Percentiles rank a stretch among this genome's conserved stretches.
These are phyloP conservation scores for Leucophenga maculata DNA, from an alignment of 2,888 invertebrate species.

Conservation along the genomic window DNA sequence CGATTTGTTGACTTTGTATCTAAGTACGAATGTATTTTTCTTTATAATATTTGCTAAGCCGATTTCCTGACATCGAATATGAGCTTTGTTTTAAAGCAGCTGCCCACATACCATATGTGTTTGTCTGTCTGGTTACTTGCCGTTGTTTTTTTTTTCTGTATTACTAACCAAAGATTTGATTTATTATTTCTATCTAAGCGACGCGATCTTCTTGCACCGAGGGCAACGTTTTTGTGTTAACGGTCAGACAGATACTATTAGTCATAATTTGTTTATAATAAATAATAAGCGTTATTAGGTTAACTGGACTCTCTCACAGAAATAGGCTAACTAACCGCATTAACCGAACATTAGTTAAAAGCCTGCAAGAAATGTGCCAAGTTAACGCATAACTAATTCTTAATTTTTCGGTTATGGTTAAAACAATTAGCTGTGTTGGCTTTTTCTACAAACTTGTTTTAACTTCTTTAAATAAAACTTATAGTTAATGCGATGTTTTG, in stretches of 20 bases:
- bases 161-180: not conserved
- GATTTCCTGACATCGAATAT: constrained; percentile 1
- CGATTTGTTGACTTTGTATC: not conserved
- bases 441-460: too few species aligned
- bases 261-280: constrained; percentile 11
- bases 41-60: not conserved
- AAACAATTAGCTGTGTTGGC: too few species aligned
- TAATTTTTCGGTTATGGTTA: too few species aligned
- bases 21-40: too few species aligned
- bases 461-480: too few species aligned
- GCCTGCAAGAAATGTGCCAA: not conserved
- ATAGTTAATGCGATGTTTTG: too few species aligned
- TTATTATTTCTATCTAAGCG: not conserved
- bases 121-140: not conserved
- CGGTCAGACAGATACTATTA: not conserved
- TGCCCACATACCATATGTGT: constrained; percentile 6
- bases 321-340: not conserved
- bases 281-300: not conserved
- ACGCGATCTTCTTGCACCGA: not conserved
- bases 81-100: not conserved
- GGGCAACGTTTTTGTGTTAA: not conserved
- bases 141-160: not conserved
- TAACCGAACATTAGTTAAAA: not conserved
- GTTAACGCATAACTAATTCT: not conserved
- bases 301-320: not conserved